Evolutionary conservation across 1,140 invertebrate species (phyloP).

Genomic region (Daktulosphaira vitifoliae): DNA sequence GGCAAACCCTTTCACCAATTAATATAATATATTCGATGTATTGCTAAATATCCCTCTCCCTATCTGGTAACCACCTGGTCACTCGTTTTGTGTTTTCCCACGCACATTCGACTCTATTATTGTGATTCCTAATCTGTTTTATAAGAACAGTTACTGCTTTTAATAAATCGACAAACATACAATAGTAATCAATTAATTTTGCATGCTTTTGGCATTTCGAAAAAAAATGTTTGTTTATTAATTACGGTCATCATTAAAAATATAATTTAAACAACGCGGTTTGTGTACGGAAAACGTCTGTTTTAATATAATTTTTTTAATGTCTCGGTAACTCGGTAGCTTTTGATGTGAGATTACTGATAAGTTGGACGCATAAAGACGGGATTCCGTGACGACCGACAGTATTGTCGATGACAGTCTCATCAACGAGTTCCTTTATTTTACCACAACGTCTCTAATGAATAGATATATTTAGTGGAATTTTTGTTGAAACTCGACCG

Average conservation of each 20-base stretch:
- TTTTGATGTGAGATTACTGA: neutral
- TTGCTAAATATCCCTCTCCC: neutral
- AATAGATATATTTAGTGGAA: conserved; percentile 3
- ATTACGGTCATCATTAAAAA: neutral
- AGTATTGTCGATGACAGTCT: conserved; percentile 21
- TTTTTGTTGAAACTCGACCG: conserved; percentile 18
- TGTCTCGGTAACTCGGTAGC: neutral
- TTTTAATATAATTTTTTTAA: neutral
- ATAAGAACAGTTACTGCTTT: neutral
- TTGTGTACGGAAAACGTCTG: neutral
- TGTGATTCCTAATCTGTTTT: neutral
- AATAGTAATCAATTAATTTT: no score
- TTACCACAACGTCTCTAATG: conserved; percentile 18
- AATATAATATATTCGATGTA: conserved; percentile 22
- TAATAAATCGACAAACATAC: no score
- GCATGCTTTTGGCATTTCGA: no score
- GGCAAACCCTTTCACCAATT: conserved; percentile 20
- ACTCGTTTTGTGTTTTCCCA: conserved; percentile 24
- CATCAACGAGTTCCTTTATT: neutral
- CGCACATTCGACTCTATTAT: neutral
- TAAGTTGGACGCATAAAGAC: neutral
- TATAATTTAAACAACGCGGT: neutral
- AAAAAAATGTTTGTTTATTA: neutral
- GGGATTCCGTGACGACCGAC: conserved; percentile 13
- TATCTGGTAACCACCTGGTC: neutral